Evolutionary conservation across 2,797 vertebrate genomes (phyloP).

Genomic region (Parambassis ranga): DNA sequence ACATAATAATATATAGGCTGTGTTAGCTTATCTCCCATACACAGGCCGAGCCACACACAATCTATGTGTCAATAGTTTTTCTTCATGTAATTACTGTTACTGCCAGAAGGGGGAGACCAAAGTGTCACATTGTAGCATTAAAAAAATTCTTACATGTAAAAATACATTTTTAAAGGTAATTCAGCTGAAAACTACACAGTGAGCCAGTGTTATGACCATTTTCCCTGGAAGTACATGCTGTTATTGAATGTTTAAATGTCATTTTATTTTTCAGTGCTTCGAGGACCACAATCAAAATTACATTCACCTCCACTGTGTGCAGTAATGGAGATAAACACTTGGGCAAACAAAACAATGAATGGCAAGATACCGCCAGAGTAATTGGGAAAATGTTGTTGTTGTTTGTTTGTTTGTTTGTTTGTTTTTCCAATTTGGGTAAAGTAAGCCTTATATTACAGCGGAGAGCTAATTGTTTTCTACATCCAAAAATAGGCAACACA

Average conservation of each 20-base stretch:
- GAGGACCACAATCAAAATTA: background rate
- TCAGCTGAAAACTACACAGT: background rate
- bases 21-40: too few relatives aligned
- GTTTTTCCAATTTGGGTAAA: background rate
- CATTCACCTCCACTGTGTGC: background rate
- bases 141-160: too few relatives aligned
- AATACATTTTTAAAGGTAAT: too few relatives aligned
- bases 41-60: too few relatives aligned
- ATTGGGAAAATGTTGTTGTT: too few relatives aligned
- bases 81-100: too few relatives aligned
- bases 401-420: too few relatives aligned
- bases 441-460: background rate
- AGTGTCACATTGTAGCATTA: too few relatives aligned
- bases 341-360: background rate
- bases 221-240: background rate
- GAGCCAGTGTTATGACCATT: background rate
- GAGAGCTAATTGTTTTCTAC: background rate
- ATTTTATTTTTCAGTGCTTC: background rate
- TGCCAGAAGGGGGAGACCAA: too few relatives aligned
- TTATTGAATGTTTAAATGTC: background rate
- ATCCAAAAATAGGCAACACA: background rate
- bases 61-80: too few relatives aligned
- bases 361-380: background rate
- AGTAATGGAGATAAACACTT: background rate
- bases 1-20: too few relatives aligned